A percentile compares a stretch with the other conserved stretches of the same genome.
phyloP scores from a whole-genome alignment of 2,113 vertebrate genomes.

The Datnioides undecimradiatus region DNA sequence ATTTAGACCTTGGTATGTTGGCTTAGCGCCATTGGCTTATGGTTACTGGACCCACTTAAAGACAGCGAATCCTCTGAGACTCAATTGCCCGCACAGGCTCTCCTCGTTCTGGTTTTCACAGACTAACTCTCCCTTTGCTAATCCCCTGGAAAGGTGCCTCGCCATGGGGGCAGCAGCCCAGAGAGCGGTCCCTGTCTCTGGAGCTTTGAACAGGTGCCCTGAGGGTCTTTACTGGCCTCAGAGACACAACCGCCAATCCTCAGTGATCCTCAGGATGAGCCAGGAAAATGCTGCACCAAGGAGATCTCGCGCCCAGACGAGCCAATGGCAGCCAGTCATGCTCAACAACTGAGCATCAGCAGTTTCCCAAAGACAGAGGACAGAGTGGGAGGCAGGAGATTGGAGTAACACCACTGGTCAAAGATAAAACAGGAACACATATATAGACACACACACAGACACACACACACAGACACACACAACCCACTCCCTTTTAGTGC shows the following conservation, averaged over 20 bases:
- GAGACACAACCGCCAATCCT: slow-evolving; percentile 55
- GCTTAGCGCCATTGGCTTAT: slow-evolving; percentile 5
- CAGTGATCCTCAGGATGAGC: slow-evolving; percentile 65
- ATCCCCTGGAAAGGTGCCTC: slow-evolving; percentile 66
- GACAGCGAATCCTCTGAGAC: slow-evolving; percentile 43
- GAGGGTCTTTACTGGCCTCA: slow-evolving; percentile 35
- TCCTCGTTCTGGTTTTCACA: slow-evolving; percentile 37
- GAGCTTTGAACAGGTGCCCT: slow-evolving; percentile 62
- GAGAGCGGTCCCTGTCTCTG: slow-evolving; percentile 18
- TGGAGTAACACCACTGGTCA: slow-evolving; percentile 10
- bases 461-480: neutral
- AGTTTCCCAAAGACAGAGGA: slow-evolving; percentile 48
- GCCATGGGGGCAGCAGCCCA: slow-evolving; percentile 5
- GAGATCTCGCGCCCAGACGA: slow-evolving; percentile 5
- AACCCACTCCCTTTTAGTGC: slow-evolving; percentile 9
- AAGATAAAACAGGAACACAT: slow-evolving; percentile 24
- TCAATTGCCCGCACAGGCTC: slow-evolving; percentile 21
- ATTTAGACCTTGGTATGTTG: slow-evolving; percentile 30
- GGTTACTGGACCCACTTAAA: slow-evolving; percentile 39
- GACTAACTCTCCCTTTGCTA: slow-evolving; percentile 47
- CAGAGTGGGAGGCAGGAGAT: neutral
- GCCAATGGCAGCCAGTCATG: slow-evolving; percentile 24
- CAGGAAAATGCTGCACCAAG: slow-evolving; percentile 50
- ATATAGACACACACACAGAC: neutral
- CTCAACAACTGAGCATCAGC: slow-evolving; percentile 42